A percentile compares a stretch with the other conserved stretches of the same genome.
Evolutionary conservation across 2,797 vertebrate species (phyloP).

Genomic region (Enteromius anoplus): DNA sequence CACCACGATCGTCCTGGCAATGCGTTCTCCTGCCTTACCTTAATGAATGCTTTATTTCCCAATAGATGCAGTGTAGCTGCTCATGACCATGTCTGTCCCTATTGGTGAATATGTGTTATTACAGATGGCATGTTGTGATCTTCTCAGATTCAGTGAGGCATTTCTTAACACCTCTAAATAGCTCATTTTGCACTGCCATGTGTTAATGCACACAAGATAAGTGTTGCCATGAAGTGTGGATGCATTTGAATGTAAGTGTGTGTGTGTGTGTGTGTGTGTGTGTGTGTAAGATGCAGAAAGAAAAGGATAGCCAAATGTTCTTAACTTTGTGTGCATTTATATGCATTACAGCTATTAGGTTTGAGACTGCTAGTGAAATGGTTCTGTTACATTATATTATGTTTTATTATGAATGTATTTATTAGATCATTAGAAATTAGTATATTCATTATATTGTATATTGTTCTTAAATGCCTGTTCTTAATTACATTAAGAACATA

Average conservation of each 20-base stretch:
- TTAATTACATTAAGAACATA: background rate
- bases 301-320: background rate
- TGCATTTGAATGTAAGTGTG: background rate
- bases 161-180: slow-evolving; percentile 45
- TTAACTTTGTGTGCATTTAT: background rate
- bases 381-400: background rate
- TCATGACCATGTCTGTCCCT: slow-evolving; percentile 29
- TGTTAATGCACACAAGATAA: slow-evolving; percentile 26
- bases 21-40: slow-evolving; percentile 26
- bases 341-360: no score
- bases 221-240: slow-evolving; percentile 18
- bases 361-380: background rate
- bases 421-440: background rate
- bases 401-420: background rate
- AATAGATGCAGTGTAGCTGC: slow-evolving; percentile 28
- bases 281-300: background rate
- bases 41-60: slow-evolving; percentile 60
- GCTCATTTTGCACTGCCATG: slow-evolving; percentile 26
- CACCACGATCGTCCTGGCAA: slow-evolving; percentile 16
- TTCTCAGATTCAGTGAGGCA: slow-evolving; percentile 5
- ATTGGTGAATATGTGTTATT: slow-evolving; percentile 29
- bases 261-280: background rate
- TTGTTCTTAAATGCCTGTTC: background rate
- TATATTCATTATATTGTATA: background rate
- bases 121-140: background rate